Percentiles rank a stretch among this genome's conserved stretches.
These are phyloP conservation scores for Melopsittacus undulatus DNA, from an alignment of 2,797 vertebrate genomes.

Conservation along the genomic window DNA sequence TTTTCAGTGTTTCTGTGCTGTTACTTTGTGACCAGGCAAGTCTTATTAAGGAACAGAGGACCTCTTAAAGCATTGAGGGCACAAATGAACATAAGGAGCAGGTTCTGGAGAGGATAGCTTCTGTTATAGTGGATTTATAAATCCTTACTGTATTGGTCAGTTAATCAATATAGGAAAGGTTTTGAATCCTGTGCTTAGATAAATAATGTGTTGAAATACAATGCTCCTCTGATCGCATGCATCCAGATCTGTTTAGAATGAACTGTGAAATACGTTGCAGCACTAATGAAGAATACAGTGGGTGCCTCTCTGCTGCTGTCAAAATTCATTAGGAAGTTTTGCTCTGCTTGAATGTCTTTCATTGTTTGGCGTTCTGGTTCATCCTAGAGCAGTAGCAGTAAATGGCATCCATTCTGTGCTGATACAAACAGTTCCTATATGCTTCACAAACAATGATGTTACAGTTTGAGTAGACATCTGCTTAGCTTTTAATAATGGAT, in stretches of 20 bases:
- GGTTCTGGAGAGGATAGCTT: slow-evolving; percentile 15
- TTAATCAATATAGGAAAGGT: slow-evolving; percentile 22
- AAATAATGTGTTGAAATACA: slow-evolving; percentile 18
- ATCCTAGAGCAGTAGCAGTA: slow-evolving; percentile 33
- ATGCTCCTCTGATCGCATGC: slow-evolving; percentile 47
- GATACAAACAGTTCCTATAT: slow-evolving; percentile 23
- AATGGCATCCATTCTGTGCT: slow-evolving; percentile 52
- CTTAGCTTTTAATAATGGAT: slow-evolving; percentile 10
- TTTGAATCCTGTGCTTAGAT: neutral
- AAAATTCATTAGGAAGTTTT: slow-evolving; percentile 64
- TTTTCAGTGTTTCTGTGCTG: neutral
- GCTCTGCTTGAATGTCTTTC: slow-evolving; percentile 67
- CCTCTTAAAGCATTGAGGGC: neutral
- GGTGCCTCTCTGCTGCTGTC: slow-evolving; percentile 57
- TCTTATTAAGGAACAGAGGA: neutral
- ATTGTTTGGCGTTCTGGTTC: slow-evolving; percentile 62
- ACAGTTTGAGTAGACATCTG: slow-evolving; percentile 60
- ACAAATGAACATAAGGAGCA: neutral
- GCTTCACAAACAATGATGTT: slow-evolving; percentile 13
- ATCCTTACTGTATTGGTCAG: slow-evolving; percentile 31
- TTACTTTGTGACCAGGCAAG: neutral
- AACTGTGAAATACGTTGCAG: slow-evolving; percentile 63
- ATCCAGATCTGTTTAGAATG: slow-evolving; percentile 58
- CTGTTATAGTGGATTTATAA: neutral
- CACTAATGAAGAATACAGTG: slow-evolving; percentile 43